Conservation (phyloP, 2,888 invertebrate species). For the Terebella lapidaria region DNA sequence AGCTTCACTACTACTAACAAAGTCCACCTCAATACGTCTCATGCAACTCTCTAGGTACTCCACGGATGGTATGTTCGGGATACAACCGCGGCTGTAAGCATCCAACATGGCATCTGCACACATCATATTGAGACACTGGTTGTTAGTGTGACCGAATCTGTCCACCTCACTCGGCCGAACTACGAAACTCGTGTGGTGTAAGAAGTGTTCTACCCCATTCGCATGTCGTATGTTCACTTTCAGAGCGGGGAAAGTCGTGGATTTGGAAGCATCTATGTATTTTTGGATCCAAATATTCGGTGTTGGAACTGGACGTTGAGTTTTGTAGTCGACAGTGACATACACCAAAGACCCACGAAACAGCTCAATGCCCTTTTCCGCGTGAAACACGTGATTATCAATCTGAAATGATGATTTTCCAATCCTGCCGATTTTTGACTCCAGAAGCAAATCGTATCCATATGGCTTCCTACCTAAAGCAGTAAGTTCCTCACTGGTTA, state of each 20-base stretch:
- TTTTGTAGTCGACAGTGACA: neutral
- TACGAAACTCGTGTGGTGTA: neutral
- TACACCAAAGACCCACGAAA: neutral
- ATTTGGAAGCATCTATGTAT: neutral
- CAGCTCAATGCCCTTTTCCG: neutral
- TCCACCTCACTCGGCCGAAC: neutral
- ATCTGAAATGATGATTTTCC: neutral
- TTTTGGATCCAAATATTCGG: neutral
- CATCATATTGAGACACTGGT: neutral
- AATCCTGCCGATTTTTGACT: neutral
- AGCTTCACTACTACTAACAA: too few relatives aligned
- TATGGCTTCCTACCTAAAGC: neutral
- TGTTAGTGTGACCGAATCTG: neutral
- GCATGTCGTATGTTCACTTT: neutral
- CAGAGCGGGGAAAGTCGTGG: neutral
- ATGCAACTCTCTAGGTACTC: too few relatives aligned
- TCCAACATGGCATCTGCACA: neutral
- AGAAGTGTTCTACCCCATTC: neutral
- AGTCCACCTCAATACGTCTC: too few relatives aligned
- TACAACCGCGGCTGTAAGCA: too few relatives aligned
- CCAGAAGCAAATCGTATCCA: neutral
- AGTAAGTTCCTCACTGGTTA: neutral
- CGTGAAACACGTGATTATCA: neutral
- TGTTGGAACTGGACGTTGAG: neutral
- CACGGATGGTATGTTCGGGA: too few relatives aligned